Evolutionary conservation across 2,888 invertebrate genomes (phyloP), one percentile per base, ranked within the genome.

Genomic region (Lingula anatina): DNA sequence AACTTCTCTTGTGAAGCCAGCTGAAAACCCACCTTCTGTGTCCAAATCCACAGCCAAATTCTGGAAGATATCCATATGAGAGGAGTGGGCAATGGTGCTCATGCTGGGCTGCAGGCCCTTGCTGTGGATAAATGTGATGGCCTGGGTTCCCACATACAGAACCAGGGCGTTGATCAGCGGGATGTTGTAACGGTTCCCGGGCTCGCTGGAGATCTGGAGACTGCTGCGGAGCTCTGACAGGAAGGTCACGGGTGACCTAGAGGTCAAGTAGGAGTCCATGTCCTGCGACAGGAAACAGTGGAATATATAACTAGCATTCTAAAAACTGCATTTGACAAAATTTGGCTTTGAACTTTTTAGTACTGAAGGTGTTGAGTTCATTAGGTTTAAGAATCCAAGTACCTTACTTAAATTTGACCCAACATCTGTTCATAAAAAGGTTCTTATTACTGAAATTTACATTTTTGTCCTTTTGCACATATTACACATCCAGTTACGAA

Each of bases 51-150:
- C 96, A 1, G 95, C 95, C 62, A 99, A 83, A 80, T 96, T 97
- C 80, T 99, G 97, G 83, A 99, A 99, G 63, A 99, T 97, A 77
- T 99, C 99, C 96, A 99, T 99, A 77, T 95, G 97, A 0, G 97
- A 89, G 28, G 95, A 94, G 76, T 97, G 96, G 27, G 73, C 72
- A 57, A 99, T 96, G n/a, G 95, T 96, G 40, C 91, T 87, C 87
- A 95, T 94, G 72, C 89, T 95, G 1, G 96, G 95, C 1, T 90
- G 88, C 65, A 88, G 87, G 42, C 90, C 89, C 78, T 95, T 95
- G 65, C 85, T 85, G 54, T 95, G 85, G 57, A 99, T 93, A 72
- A 88, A 85, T 2, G 86, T 83, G 64, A 99, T 97, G 3, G 97
- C 97, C 78, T 95, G 93, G 0, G 91, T 92, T 35, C 99, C 99